Conservation (phyloP, 1,140 invertebrate genomes). For the Ostrea denselamellosa region DNA sequence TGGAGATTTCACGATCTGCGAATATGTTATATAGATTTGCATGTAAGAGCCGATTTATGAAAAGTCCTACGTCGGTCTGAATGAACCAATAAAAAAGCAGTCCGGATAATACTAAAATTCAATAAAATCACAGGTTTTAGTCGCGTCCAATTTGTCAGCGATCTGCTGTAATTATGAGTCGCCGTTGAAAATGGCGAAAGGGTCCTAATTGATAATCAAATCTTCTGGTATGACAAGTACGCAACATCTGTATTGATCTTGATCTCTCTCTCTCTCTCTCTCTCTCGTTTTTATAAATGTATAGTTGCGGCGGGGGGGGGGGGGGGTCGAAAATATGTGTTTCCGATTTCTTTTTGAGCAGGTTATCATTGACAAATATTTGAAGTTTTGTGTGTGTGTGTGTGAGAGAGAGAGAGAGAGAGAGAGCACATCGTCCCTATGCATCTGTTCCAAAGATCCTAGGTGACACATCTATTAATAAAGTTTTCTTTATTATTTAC, state of each 20-base stretch:
- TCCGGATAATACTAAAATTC: constrained; percentile 31
- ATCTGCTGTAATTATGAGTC: constrained; percentile 37
- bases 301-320: too few species aligned
- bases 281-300: neutral
- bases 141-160: constrained; percentile 36
- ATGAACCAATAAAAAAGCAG: constrained; percentile 7
- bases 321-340: too few species aligned
- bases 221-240: constrained; percentile 39
- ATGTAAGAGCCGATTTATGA: constrained; percentile 26
- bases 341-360: too few species aligned
- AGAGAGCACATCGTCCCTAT: too few species aligned
- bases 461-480: neutral
- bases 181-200: constrained; percentile 31
- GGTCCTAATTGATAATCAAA: constrained; percentile 38
- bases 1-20: neutral
- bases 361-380: too few species aligned
- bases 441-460: too few species aligned
- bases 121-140: constrained; percentile 38
- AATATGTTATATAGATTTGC: constrained; percentile 30
- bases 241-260: neutral
- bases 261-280: constrained; percentile 8
- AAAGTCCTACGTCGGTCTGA: constrained; percentile 6
- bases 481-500: neutral
- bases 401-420: too few species aligned
- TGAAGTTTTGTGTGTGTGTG: too few species aligned